These are phyloP conservation scores for Microctenopoma steveboyesi DNA, from an alignment of 2,797 vertebrate genomes.

Conservation along the genomic window DNA sequence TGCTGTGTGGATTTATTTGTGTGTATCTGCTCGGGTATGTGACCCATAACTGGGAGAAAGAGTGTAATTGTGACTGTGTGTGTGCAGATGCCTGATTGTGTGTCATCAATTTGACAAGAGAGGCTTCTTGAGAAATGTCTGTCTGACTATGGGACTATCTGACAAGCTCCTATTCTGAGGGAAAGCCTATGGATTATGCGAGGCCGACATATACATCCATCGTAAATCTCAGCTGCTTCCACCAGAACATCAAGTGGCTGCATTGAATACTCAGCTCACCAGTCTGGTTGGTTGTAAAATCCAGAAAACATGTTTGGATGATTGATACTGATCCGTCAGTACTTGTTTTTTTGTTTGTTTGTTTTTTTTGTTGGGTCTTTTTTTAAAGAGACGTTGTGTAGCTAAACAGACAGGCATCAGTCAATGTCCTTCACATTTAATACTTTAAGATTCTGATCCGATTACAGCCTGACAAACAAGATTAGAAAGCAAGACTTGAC, in stretches of 20 bases:
- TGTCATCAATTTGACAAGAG: conserved; percentile 62
- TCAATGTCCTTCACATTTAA: neutral
- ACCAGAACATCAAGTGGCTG: conserved; percentile 29
- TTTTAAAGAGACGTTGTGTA: neutral
- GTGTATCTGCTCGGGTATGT: conserved; percentile 68
- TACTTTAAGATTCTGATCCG: too few relatives aligned
- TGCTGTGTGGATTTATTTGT: conserved; percentile 51
- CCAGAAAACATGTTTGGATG: conserved; percentile 8
- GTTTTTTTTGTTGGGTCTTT: neutral
- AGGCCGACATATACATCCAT: conserved; percentile 55
- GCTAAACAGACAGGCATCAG: neutral
- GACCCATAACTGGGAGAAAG: conserved; percentile 61
- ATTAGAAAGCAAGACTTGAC: too few relatives aligned
- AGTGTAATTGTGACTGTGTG: conserved; percentile 22
- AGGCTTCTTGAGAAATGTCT: conserved; percentile 58
- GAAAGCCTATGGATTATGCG: conserved; percentile 65
- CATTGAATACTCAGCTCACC: conserved; percentile 43
- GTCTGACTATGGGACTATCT: conserved; percentile 57
- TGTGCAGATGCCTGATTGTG: conserved; percentile 46
- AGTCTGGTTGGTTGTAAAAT: conserved; percentile 16
- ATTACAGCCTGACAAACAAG: too few relatives aligned
- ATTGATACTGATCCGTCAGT: conserved; percentile 2
- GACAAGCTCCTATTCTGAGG: conserved; percentile 62
- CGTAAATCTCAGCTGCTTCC: conserved; percentile 66
- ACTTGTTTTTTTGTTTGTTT: neutral